Evolutionary conservation across 1,140 invertebrate genomes (phyloP), one percentile per base, ranked within the genome.

Genomic region (Macrobrachium rosenbergii): DNA sequence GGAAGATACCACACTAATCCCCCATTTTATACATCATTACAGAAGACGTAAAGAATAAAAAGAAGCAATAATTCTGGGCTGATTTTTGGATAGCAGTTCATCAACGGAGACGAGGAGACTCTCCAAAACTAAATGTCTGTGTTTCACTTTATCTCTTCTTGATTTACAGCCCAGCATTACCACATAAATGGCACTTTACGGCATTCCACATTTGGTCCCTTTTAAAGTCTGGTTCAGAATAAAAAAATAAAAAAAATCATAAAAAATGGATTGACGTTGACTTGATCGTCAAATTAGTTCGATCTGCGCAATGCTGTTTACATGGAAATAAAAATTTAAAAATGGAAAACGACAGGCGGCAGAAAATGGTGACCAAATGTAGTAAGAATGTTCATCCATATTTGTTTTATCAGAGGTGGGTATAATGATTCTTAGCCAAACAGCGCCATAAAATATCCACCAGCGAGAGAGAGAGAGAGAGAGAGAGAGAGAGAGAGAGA

Each of bases 181-280:
- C 67, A 63, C 84, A 80, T 81, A 87, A 87, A 80, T 81, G 84
- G 84, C 84, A 87, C 60, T 87, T 87, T 87, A 87, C 67, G 84
- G 84, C 84, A 81, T 81, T 75, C 84, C 78, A 63, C 59, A 43
- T 81, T 81, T 86, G 77, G 77, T 45, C 64, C 45, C 21, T 28
- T 67, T 80, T 17, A 75, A 23, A 60, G 43, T 37, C 73, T 17
- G 37, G 73, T 19, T 28, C 64, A 69, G 14, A n/a, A 10, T n/a
- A 14, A 12, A 52, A 37, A 52, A n/a, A n/a, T 5, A 77, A 77
- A 58, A 77, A 81, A 62, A 77, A 77, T 52, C 75, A 6, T 21
- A 43, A 19, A 43, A 52, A 43, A 76, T 7, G 52, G 5, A 52
- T 1, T 37, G 28, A 37, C 28, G 28, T 37, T 37, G 28, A 37